Conservation (phyloP, 2,888 invertebrate genomes). For the Atrina japonica region DNA sequence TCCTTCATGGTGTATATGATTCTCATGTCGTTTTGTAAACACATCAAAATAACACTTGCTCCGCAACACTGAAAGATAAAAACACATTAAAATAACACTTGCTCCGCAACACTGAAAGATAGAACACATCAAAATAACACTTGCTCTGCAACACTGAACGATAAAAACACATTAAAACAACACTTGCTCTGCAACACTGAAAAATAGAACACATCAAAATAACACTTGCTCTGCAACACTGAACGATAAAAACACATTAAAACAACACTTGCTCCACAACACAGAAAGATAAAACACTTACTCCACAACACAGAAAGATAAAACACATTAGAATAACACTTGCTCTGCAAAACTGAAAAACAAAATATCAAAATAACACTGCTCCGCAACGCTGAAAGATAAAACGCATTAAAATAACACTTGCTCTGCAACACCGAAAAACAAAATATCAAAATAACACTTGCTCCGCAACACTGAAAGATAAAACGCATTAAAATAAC, state of each 20-base stretch:
- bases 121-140: constrained; percentile 65
- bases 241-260: constrained; percentile 63
- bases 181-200: constrained; percentile 67
- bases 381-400: constrained; percentile 69
- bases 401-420: constrained; percentile 62
- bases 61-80: constrained; percentile 69
- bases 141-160: constrained; percentile 69
- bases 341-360: constrained; percentile 65
- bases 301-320: constrained; percentile 67
- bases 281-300: constrained; percentile 62
- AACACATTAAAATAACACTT: constrained; percentile 63
- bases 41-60: constrained; percentile 64
- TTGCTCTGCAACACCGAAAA: constrained; percentile 69
- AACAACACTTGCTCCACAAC: constrained; percentile 63
- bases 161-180: constrained; percentile 64
- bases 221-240: constrained; percentile 68
- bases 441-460: constrained; percentile 63
- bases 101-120: constrained; percentile 69
- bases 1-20: constrained; percentile 60
- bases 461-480: constrained; percentile 69
- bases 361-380: constrained; percentile 64
- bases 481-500: constrained; percentile 61
- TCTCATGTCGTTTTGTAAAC: constrained; percentile 68
- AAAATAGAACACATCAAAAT: constrained; percentile 65
- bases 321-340: constrained; percentile 63